Evolutionary conservation across 35 echinoderm and acorn worm genomes (phyloP).

Genomic region (Lytechinus variegatus): DNA sequence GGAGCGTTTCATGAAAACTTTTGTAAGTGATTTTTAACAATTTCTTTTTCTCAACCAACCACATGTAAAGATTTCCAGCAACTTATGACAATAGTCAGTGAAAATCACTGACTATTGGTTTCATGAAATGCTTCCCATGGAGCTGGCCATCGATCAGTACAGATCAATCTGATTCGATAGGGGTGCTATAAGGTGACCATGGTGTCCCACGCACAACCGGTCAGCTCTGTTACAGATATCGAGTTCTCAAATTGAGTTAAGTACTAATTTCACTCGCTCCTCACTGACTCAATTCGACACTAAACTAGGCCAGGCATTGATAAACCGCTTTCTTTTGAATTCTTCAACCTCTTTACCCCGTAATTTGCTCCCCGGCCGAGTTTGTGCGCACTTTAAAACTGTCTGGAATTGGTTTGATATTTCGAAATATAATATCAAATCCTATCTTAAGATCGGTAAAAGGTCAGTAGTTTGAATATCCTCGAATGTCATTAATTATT

Average conservation of each 20-base stretch:
- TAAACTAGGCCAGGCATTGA: neutral
- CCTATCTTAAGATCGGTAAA: too few relatives aligned
- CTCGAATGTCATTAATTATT: too few relatives aligned
- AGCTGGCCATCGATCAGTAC: neutral
- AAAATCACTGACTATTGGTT: too few relatives aligned
- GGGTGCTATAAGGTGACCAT: neutral
- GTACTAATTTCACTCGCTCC: neutral
- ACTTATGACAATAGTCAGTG: too few relatives aligned
- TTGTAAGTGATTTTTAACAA: too few relatives aligned
- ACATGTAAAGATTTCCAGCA: too few relatives aligned
- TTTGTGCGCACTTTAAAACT: neutral
- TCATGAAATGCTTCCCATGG: neutral
- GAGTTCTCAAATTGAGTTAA: constrained; percentile 13
- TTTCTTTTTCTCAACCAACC: too few relatives aligned
- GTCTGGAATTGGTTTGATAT: neutral
- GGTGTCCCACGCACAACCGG: neutral
- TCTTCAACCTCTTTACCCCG: neutral
- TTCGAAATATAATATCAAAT: neutral
- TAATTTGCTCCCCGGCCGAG: neutral
- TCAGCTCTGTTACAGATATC: constrained; percentile 18
- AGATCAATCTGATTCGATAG: constrained; percentile 12
- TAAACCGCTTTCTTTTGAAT: constrained; percentile 4
- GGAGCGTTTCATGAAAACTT: neutral
- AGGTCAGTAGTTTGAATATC: too few relatives aligned
- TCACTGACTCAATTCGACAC: neutral